Evolutionary conservation across 1,140 invertebrate species (phyloP), one percentile per base, ranked within the genome.

Genomic region (Aethina tumida): DNA sequence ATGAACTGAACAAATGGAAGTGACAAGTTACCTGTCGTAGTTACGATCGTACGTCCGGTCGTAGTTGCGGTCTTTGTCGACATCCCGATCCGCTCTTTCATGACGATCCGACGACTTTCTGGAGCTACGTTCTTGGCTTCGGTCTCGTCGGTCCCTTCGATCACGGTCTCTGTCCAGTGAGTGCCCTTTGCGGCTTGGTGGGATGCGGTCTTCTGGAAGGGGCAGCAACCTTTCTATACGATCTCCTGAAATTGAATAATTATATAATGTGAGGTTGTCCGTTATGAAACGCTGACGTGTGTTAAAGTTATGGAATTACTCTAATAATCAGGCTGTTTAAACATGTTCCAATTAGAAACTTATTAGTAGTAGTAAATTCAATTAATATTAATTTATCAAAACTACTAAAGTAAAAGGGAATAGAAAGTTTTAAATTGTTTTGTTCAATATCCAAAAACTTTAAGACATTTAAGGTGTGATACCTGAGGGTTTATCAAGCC

Each of bases 401-500:
- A n/a, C n/a, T n/a, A n/a, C n/a, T n/a, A n/a, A n/a, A n/a, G n/a
- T n/a, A n/a, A n/a, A n/a, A n/a, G n/a, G n/a, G n/a, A n/a, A n/a
- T n/a, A n/a, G n/a, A n/a, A n/a, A n/a, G n/a, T n/a, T n/a, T n/a
- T n/a, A n/a, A n/a, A n/a, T n/a, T n/a, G n/a, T n/a, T n/a, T n/a
- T n/a, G n/a, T n/a, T n/a, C n/a, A n/a, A n/a, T n/a, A n/a, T n/a
- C n/a, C n/a, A n/a, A n/a, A n/a, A n/a, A n/a, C n/a, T n/a, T n/a
- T n/a, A n/a, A n/a, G n/a, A n/a, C n/a, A n/a, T n/a, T n/a, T n/a
- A n/a, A n/a, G n/a, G n/a, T n/a, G n/a, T n/a, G n/a, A n/a, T n/a
- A 44, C 33, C 41, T 15, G 45, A 32, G 8, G 58, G 57, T 46
- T 62, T 62, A 42, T 62, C 59, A n/a, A 62, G 35, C 2, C 56